Conservation (phyloP, 2,113 vertebrate species). For the Pantherophis guttatus region DNA sequence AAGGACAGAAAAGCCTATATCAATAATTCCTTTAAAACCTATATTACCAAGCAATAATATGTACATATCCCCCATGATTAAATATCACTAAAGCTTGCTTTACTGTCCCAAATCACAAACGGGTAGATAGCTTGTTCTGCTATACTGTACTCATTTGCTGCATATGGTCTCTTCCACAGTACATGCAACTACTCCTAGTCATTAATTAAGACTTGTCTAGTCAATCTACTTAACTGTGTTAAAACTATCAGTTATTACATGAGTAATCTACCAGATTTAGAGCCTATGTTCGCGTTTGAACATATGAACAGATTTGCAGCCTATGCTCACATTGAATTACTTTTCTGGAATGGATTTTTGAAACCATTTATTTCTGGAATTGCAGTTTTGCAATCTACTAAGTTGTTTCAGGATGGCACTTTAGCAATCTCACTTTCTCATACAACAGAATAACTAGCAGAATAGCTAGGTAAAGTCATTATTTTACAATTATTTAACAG, state of each 20-base stretch:
- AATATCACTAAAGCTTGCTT: neutral
- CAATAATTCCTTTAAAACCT: neutral
- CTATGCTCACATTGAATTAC: neutral
- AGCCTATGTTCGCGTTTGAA: neutral
- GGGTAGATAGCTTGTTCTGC: neutral
- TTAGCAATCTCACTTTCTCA: neutral
- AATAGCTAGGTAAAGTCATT: neutral
- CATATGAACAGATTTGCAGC: neutral
- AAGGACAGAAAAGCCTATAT: no score
- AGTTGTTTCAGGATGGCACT: neutral
- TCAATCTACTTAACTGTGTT: neutral
- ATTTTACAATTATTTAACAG: neutral
- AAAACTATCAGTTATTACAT: constrained; percentile 7
- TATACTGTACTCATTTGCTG: neutral
- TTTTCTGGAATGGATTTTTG: neutral
- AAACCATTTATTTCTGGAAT: neutral
- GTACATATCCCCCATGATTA: neutral
- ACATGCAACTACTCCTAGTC: neutral
- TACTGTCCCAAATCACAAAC: neutral
- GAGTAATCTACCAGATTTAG: neutral
- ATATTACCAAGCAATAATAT: neutral
- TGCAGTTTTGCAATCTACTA: neutral
- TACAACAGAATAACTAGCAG: neutral
- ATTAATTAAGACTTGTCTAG: constrained; percentile 14
- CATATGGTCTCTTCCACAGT: neutral